A percentile compares a stretch with the other conserved stretches of the same genome.
Evolutionary conservation across 1,140 invertebrate species (phyloP).

Genomic region (Scylla paramamosain): DNA sequence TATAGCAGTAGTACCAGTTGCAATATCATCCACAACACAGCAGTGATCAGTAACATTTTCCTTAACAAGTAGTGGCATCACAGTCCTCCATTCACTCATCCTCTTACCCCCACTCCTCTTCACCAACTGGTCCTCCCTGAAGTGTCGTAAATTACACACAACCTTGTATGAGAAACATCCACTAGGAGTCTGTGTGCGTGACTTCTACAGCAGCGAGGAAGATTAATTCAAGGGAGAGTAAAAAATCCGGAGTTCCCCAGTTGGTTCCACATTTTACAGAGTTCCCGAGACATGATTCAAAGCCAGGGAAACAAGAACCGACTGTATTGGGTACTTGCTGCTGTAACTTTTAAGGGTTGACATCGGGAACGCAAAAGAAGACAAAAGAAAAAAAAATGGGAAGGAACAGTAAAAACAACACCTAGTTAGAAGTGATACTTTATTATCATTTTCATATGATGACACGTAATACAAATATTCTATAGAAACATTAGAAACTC

Average conservation of each 20-base stretch:
- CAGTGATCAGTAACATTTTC: no score
- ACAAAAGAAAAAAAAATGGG: no score
- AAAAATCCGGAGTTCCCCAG: neutral
- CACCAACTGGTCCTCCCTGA: neutral
- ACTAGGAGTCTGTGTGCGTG: neutral
- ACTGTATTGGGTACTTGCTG: no score
- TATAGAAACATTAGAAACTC: slow-evolving; percentile 6
- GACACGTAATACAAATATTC: slow-evolving; percentile 18
- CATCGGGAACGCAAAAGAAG: no score
- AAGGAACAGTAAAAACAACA: neutral
- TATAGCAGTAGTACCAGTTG: no score
- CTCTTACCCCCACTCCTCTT: neutral
- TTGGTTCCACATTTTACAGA: neutral
- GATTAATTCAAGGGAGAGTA: neutral
- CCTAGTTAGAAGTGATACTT: neutral
- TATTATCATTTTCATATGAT: slow-evolving; percentile 6
- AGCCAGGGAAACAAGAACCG: neutral
- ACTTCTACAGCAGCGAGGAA: neutral
- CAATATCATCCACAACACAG: no score
- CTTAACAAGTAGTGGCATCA: no score
- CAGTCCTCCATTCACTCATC: no score
- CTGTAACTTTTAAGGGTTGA: no score
- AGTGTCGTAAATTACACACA: slow-evolving; percentile 10
- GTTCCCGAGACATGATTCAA: neutral
- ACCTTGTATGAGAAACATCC: neutral